Evolutionary conservation across 2,113 vertebrate species (phyloP).

Genomic region (Crypturellus undulatus): DNA sequence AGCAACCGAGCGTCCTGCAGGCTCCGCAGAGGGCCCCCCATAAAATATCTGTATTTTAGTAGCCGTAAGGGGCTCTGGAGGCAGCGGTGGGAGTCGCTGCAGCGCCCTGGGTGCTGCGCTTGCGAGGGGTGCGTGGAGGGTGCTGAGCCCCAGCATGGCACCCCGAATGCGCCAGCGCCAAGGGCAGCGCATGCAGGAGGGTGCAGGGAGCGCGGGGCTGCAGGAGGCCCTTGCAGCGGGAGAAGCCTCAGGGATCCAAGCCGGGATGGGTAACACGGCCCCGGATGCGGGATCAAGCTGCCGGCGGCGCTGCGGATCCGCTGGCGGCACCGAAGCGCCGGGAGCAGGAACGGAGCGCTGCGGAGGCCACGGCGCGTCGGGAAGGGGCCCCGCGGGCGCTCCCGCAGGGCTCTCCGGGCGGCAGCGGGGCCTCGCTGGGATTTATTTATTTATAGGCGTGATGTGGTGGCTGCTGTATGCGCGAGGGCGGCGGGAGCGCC

Average conservation of each 20-base stretch:
- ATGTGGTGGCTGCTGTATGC: constrained; percentile 22
- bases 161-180: not conserved
- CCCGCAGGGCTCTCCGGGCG: constrained; percentile 41
- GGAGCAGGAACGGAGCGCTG: no score
- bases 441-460: constrained; percentile 62
- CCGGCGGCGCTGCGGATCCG: not conserved
- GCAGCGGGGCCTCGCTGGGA: not conserved
- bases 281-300: no score
- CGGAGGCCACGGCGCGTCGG: no score
- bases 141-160: not conserved
- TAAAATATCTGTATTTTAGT: not conserved
- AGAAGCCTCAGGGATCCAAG: not conserved
- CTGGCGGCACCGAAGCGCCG: not conserved
- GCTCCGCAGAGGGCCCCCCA: not conserved
- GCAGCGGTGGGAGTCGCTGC: not conserved
- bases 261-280: no score
- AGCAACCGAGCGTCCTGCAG: not conserved
- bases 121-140: not conserved
- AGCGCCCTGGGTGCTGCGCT: not conserved
- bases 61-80: not conserved
- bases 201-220: not conserved
- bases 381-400: not conserved
- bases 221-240: not conserved
- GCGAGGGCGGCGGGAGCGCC: not conserved
- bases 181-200: not conserved